phyloP scores from a whole-genome alignment of 2,888 invertebrate genomes.

The Drosophila nr. fundita region DNA sequence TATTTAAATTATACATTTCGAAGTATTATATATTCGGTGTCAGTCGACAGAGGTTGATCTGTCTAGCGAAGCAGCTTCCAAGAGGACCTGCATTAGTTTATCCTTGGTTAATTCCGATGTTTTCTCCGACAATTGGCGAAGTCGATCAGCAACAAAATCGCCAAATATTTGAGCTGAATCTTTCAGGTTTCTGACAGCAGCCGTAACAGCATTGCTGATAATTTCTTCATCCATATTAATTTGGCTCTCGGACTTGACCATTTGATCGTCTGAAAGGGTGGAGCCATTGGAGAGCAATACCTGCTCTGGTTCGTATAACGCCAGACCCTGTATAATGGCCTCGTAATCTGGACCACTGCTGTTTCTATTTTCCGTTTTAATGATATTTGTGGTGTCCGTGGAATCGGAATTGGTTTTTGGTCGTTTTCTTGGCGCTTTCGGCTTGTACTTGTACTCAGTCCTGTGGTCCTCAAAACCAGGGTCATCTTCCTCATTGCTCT shows the following conservation, averaged over 20 bases:
- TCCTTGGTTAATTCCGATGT: conserved; percentile 67
- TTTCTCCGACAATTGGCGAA: conserved; percentile 45
- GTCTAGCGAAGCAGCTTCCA: conserved; percentile 58
- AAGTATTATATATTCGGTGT: conserved; percentile 20
- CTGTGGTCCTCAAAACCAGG: conserved; percentile 9
- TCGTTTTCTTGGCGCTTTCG: conserved; percentile 23
- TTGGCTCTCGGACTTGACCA: conserved; percentile 3
- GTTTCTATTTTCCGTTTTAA: conserved; percentile 27
- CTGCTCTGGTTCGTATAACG: conserved; percentile 64
- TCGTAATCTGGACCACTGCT: conserved; percentile 58
- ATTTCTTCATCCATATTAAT: conserved; percentile 50
- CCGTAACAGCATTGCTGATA: conserved; percentile 63
- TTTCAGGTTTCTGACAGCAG: conserved; percentile 47
- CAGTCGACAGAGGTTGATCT: conserved; percentile 31
- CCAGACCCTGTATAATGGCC: conserved; percentile 64
- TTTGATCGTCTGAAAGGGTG: conserved; percentile 25
- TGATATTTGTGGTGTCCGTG: background rate
- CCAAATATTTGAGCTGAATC: conserved; percentile 66
- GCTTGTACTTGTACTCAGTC: conserved; percentile 15
- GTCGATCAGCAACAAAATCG: conserved; percentile 65
- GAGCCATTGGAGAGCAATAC: conserved; percentile 56
- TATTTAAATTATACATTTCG: conserved; percentile 36
- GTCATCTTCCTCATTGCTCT: conserved; percentile 36
- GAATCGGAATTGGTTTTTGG: conserved; percentile 4
- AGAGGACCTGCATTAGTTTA: conserved; percentile 61